Percentiles rank a stretch among this genome's conserved stretches.
Evolutionary conservation across 2,888 invertebrate species (phyloP).

Genomic region (Linnaemya vulpina): DNA sequence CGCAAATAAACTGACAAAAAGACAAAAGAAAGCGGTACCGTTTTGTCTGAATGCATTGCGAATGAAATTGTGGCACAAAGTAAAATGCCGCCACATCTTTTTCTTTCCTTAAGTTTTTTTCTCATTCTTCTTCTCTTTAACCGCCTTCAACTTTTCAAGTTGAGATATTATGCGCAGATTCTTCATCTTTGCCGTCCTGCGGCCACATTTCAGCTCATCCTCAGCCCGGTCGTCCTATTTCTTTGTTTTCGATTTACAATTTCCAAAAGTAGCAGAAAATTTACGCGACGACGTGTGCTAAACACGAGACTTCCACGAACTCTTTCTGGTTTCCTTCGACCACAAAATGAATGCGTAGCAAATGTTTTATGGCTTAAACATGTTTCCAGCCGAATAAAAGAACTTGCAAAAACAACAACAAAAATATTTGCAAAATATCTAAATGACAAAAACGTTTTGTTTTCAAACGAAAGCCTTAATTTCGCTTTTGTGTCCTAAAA

Average conservation of each 20-base stretch:
- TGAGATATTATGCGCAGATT: conserved; percentile 66
- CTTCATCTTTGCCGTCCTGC: conserved; percentile 61
- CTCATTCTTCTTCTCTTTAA: conserved; percentile 40
- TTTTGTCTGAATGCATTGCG: conserved; percentile 82
- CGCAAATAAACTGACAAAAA: conserved; percentile 38
- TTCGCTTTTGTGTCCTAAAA: conserved; percentile 30
- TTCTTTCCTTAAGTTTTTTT: neutral
- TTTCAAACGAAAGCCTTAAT: conserved; percentile 56
- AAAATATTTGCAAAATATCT: conserved; percentile 40
- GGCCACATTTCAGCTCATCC: conserved; percentile 26
- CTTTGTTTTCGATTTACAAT: conserved; percentile 44
- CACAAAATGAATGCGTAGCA: conserved; percentile 70
- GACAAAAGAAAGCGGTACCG: conserved; percentile 79
- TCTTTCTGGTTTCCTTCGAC: conserved; percentile 53
- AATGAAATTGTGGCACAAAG: conserved; percentile 81
- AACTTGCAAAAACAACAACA: conserved; percentile 22
- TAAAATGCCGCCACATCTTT: conserved; percentile 76
- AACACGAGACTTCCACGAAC: conserved; percentile 83
- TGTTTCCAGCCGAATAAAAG: conserved; percentile 60
- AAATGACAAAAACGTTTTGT: conserved; percentile 60
- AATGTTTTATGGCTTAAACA: conserved; percentile 73
- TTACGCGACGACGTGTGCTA: conserved; percentile 82
- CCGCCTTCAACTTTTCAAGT: conserved; percentile 70
- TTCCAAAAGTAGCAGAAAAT: conserved; percentile 76
- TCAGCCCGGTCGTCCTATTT: conserved; percentile 27